phyloP scores from a whole-genome alignment of 1,140 invertebrate species.

The Ceratina australensis region DNA sequence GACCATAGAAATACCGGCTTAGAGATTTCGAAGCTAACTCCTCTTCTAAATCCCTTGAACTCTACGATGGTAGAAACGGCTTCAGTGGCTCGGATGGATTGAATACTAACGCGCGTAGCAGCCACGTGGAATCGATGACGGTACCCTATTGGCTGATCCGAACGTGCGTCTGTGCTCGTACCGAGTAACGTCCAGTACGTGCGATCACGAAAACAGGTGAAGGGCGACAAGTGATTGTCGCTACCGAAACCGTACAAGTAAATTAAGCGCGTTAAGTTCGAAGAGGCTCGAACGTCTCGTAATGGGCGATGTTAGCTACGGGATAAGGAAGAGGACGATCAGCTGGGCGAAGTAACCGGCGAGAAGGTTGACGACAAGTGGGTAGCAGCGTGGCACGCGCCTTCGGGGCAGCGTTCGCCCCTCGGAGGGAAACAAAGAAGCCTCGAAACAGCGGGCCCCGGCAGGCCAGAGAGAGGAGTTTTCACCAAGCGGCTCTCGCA shows the following conservation, averaged over 20 bases:
- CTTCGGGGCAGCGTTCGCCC: slow-evolving; percentile 39
- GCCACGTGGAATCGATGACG: no score
- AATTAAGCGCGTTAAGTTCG: slow-evolving; percentile 57
- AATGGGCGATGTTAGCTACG: background rate
- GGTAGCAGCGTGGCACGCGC: slow-evolving; percentile 56
- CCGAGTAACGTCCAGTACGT: no score
- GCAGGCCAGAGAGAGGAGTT: slow-evolving; percentile 55
- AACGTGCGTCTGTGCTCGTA: no score
- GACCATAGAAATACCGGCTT: background rate
- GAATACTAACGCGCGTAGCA: no score
- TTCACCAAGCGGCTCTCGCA: slow-evolving; percentile 61
- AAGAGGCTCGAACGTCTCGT: background rate
- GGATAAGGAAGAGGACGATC: background rate
- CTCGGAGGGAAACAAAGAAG: slow-evolving; percentile 68
- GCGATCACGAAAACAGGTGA: slow-evolving; percentile 1
- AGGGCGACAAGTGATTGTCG: slow-evolving; percentile 7
- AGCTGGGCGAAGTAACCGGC: background rate
- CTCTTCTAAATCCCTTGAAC: slow-evolving; percentile 5
- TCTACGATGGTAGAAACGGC: background rate
- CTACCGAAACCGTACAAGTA: slow-evolving; percentile 34
- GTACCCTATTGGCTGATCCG: no score
- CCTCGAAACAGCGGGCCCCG: slow-evolving; percentile 61
- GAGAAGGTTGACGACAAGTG: slow-evolving; percentile 53
- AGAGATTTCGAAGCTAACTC: background rate
- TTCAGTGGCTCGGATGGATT: no score